These are phyloP conservation scores for Halcyon leucocephala DNA, from an alignment of 2,797 vertebrate species.

Conservation along the genomic window DNA sequence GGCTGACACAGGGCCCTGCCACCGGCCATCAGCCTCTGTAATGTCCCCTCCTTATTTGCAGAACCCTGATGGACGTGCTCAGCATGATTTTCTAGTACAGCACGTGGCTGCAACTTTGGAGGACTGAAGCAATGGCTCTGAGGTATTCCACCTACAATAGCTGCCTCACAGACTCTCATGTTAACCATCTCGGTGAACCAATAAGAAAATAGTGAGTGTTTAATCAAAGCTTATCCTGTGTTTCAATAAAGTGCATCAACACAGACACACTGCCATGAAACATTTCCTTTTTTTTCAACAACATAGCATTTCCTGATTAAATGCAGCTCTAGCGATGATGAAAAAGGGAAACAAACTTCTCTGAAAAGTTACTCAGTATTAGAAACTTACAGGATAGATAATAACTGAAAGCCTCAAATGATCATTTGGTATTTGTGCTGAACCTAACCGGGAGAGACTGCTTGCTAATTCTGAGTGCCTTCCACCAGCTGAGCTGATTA, in stretches of 20 bases:
- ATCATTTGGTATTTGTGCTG: background rate
- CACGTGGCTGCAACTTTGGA: background rate
- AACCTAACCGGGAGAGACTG: background rate
- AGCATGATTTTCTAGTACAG: background rate
- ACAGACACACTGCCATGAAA: background rate
- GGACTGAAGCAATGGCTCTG: background rate
- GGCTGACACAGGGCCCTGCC: background rate
- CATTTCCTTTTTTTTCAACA: background rate
- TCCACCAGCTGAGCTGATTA: background rate
- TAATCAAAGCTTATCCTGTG: background rate
- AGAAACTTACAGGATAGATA: background rate
- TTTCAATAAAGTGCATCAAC: background rate
- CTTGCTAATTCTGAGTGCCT: background rate
- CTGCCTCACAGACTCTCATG: background rate
- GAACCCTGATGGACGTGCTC: background rate
- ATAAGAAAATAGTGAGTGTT: background rate
- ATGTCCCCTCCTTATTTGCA: background rate
- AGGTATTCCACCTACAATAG: background rate
- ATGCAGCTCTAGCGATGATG: background rate
- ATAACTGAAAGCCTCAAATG: background rate
- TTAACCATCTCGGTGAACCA: accelerated
- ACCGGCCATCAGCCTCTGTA: background rate
- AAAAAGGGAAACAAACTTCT: background rate
- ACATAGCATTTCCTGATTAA: background rate
- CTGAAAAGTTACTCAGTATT: background rate